These are phyloP conservation scores for Lasioglossum zephyrum DNA, from an alignment of 2,888 invertebrate species.

Conservation along the genomic window DNA sequence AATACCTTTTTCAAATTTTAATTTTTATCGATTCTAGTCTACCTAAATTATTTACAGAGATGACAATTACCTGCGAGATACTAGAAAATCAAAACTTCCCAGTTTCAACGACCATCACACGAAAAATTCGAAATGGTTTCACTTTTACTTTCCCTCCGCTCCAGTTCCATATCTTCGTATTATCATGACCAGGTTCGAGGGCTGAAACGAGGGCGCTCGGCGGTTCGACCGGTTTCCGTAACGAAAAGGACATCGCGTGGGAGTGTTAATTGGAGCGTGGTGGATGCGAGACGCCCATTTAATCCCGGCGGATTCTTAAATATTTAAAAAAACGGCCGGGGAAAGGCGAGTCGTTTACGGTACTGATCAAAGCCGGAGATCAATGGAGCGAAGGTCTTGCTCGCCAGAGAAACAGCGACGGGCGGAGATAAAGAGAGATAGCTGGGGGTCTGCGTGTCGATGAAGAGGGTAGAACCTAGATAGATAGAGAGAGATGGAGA, in stretches of 20 bases:
- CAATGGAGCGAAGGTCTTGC: constrained; percentile 46
- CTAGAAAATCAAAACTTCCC: no score
- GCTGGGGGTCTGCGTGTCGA: constrained; percentile 41
- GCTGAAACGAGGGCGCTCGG: not conserved
- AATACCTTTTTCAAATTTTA: no score
- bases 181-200: not conserved
- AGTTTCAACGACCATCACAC: no score
- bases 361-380: constrained; percentile 55
- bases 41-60: no score
- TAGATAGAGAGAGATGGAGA: constrained; percentile 8
- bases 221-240: not conserved
- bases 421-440: not conserved
- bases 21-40: no score
- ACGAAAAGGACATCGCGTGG: not conserved
- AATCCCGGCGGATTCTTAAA: constrained; percentile 47
- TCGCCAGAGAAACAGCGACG: not conserved
- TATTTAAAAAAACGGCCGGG: constrained; percentile 34
- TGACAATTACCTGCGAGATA: no score
- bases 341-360: constrained; percentile 25
- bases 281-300: constrained; percentile 36
- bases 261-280: constrained; percentile 44
- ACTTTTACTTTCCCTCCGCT: no score
- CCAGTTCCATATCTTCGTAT: not conserved
- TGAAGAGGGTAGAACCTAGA: constrained; percentile 12
- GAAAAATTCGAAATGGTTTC: no score